These are phyloP conservation scores for Tipula vernalis DNA, from an alignment of 2,888 invertebrate species.

Conservation along the genomic window DNA sequence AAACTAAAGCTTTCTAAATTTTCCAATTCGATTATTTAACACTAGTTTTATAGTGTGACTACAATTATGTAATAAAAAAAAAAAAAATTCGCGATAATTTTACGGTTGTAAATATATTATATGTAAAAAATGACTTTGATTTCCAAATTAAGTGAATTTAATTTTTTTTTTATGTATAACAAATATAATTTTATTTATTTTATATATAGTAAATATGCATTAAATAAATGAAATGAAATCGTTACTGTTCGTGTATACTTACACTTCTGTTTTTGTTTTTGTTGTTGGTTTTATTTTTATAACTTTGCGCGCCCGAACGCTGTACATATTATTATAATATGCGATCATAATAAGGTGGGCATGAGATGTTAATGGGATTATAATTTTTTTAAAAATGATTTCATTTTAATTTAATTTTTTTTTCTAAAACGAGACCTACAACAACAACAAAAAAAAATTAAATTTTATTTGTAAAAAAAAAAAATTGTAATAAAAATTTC, in stretches of 20 bases:
- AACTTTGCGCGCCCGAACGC: background rate
- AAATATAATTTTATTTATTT: background rate
- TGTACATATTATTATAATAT: background rate
- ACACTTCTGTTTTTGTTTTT: background rate
- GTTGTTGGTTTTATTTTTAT: background rate
- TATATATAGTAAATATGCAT: background rate
- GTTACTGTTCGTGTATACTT: background rate
- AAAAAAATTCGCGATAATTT: background rate
- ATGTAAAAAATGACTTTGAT: background rate
- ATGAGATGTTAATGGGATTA: background rate
- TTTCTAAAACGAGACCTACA: background rate
- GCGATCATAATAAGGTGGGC: background rate
- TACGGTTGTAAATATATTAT: background rate
- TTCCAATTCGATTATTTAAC: background rate
- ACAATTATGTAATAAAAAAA: background rate
- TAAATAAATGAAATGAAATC: background rate
- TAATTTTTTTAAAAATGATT: background rate
- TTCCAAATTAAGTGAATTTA: background rate
- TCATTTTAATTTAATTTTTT: background rate
- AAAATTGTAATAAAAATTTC: background rate
- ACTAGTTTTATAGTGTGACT: background rate
- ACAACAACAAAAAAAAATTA: background rate
- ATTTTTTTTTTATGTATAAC: background rate
- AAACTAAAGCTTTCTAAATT: background rate
- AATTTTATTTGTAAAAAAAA: background rate